A percentile compares a stretch with the other conserved stretches of the same genome.
Evolutionary conservation across 1,140 invertebrate genomes (phyloP).

Genomic region (Coptotermes formosanus): DNA sequence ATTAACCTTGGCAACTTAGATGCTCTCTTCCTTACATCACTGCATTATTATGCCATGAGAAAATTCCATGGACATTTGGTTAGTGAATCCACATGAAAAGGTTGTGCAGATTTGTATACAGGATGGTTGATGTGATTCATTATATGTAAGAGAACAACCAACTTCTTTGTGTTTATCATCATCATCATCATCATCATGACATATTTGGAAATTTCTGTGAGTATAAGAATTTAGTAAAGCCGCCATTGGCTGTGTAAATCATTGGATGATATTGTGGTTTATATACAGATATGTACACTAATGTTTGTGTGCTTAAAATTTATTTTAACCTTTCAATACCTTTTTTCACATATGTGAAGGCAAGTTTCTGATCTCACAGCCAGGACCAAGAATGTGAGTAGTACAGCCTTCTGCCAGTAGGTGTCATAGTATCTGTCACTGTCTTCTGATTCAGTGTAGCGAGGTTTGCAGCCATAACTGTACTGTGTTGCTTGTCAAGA

Average conservation of each 20-base stretch:
- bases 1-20: background rate
- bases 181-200: background rate
- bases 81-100: background rate
- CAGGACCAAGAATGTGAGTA: too few relatives aligned
- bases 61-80: background rate
- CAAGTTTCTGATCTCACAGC: too few relatives aligned
- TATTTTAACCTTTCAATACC: background rate
- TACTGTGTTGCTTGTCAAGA: too few relatives aligned
- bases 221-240: background rate
- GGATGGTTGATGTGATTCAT: background rate
- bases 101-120: slow-evolving; percentile 2
- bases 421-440: too few relatives aligned
- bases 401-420: too few relatives aligned
- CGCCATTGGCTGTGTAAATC: slow-evolving; percentile 10
- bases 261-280: slow-evolving; percentile 6
- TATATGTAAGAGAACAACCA: background rate
- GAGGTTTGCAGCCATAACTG: too few relatives aligned
- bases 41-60: background rate
- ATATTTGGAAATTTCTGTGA: background rate
- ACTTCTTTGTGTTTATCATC: background rate
- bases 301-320: background rate
- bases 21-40: background rate
- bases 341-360: background rate
- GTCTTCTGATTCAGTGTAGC: too few relatives aligned
- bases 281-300: slow-evolving; percentile 4